phyloP scores from a whole-genome alignment of 2,888 invertebrate species.

The Acheta domesticus region DNA sequence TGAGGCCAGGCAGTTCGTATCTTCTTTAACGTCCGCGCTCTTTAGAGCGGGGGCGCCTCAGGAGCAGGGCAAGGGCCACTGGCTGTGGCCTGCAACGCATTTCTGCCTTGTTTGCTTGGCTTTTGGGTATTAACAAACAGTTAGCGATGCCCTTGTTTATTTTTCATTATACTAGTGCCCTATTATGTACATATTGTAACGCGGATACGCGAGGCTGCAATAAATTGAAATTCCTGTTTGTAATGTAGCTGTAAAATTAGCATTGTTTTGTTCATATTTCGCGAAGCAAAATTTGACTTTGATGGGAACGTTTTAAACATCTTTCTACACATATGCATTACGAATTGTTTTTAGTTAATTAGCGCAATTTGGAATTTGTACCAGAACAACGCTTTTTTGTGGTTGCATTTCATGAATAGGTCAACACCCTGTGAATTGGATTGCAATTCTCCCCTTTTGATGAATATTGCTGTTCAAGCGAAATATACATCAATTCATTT shows the following conservation, averaged over 20 bases:
- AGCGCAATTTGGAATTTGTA: neutral
- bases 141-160: neutral
- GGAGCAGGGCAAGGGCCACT: no score
- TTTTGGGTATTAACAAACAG: neutral
- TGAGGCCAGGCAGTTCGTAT: no score
- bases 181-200: neutral
- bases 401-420: no score
- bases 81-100: no score
- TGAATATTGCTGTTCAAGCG: no score
- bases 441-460: no score
- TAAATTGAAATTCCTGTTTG: constrained; percentile 7
- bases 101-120: neutral
- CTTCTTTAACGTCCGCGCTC: no score
- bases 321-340: neutral
- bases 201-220: neutral
- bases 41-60: no score
- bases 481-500: no score
- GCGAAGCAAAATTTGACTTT: neutral
- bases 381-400: neutral
- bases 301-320: neutral
- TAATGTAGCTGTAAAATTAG: neutral
- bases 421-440: no score
- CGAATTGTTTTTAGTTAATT: neutral
- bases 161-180: neutral
- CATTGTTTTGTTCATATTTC: neutral